Base-by-base conservation (phyloP, 2,888 invertebrate species). In the Ichneumoninae sp. region DNA sequence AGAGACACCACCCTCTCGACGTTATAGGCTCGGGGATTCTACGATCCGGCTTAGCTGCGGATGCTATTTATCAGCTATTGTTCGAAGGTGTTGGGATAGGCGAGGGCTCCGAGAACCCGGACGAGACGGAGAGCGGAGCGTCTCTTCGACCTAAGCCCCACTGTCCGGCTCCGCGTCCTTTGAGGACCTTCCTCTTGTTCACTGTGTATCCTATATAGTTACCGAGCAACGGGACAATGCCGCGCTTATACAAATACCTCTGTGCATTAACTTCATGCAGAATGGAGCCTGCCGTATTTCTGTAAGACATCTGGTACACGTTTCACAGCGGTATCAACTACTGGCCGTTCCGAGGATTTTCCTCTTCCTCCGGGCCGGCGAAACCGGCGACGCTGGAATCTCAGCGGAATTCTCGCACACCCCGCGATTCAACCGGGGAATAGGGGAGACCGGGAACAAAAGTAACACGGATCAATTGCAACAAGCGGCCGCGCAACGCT, bases 61-160 rank as follows among this genome's bases (percentile, higher is more conserved):
- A 62, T 68, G 74, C 84, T 86, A 86, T 89, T 88, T 87, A 88
- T 88, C 87, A 87, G 82, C 85, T 85, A 88, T 88, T 86, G 87
- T 88, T 80, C 83, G 76, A 78, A 71, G 80, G 66, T 44, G 79
- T 82, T 80, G 65, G 65, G 70, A 65, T 68, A 65, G 70, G 44
- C 54, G 68, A 68, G 52, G n/a, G 33, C 10, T 4, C 19, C 50
- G 33, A 22, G 50, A 26, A 8, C 33, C 8, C 3, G 30, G 33
- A 62, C 16, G 62, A 62, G 30, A 62, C 1, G 33, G 26, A 5
- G 40, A 19, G 66, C 0, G 36, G 3, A 10, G 66, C 62, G 22
- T 22, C 66, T 19, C 40, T 13, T 10, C 66, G 10, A 22, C 47
- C 70, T 62, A 74, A 60, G 47, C 74, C 47, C 30, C 33, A 30